A percentile compares a stretch with the other conserved stretches of the same genome.
These are phyloP conservation scores for Trachelipus rathkii DNA, from an alignment of 1,140 invertebrate genomes.

Conservation along the genomic window DNA sequence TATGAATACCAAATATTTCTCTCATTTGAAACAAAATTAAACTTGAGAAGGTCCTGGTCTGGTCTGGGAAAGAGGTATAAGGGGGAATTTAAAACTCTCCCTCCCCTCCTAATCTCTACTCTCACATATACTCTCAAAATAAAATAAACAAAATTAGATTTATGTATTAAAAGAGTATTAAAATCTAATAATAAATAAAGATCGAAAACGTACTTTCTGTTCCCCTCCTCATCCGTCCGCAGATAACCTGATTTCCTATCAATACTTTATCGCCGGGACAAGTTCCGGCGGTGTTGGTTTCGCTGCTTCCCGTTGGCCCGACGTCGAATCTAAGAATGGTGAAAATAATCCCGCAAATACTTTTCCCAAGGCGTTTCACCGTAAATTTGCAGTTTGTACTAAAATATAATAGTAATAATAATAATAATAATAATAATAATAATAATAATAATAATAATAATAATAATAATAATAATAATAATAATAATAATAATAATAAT, in stretches of 20 bases:
- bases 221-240: background rate
- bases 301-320: background rate
- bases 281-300: background rate
- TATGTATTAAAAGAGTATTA: background rate
- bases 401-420: conserved; percentile 1
- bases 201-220: background rate
- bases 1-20: too few species aligned
- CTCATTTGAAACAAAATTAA: too few species aligned
- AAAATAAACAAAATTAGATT: background rate
- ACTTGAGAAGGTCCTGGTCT: too few species aligned
- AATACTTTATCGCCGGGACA: background rate
- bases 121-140: too few species aligned
- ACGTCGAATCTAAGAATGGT: background rate
- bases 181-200: background rate
- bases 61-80: too few species aligned
- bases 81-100: too few species aligned
- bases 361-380: background rate
- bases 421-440: conserved; percentile 13
- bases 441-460: background rate
- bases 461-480: too few species aligned
- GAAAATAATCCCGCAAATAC: background rate
- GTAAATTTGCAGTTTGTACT: background rate
- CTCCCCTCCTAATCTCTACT: too few species aligned
- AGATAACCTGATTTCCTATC: background rate
- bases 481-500: too few species aligned